These are phyloP conservation scores for Premnoplex brunnescens DNA, from an alignment of 2,797 vertebrate genomes.

Conservation along the genomic window DNA sequence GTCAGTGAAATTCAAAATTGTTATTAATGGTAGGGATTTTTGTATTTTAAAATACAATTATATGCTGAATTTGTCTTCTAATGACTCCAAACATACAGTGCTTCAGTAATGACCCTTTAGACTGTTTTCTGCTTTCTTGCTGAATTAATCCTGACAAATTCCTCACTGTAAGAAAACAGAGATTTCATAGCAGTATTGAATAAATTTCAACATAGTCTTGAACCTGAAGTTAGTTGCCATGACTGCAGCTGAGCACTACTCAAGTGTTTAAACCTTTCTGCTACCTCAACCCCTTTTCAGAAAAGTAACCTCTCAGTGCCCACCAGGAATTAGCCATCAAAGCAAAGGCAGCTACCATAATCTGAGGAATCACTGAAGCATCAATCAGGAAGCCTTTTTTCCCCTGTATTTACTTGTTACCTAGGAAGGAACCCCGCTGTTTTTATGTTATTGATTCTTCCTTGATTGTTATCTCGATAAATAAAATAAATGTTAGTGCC, in stretches of 20 bases:
- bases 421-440: background rate
- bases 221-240: background rate
- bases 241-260: background rate
- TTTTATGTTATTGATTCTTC: background rate
- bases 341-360: background rate
- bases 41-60: background rate
- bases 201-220: background rate
- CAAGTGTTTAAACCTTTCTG: background rate
- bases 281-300: background rate
- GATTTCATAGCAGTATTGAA: background rate
- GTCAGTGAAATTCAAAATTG: background rate
- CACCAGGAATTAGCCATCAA: background rate
- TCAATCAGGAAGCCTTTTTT: background rate
- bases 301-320: background rate
- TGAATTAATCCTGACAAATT: slow-evolving; percentile 30
- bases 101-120: background rate
- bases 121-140: background rate
- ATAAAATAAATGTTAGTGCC: background rate
- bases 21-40: background rate
- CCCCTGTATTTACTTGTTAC: background rate
- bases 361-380: background rate
- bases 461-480: background rate
- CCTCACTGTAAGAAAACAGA: background rate
- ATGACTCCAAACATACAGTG: background rate
- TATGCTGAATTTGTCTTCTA: slow-evolving; percentile 10